Percentiles rank a stretch among this genome's conserved stretches.
phyloP scores from a whole-genome alignment of 2,888 invertebrate species.

The Eupsilia transversa region DNA sequence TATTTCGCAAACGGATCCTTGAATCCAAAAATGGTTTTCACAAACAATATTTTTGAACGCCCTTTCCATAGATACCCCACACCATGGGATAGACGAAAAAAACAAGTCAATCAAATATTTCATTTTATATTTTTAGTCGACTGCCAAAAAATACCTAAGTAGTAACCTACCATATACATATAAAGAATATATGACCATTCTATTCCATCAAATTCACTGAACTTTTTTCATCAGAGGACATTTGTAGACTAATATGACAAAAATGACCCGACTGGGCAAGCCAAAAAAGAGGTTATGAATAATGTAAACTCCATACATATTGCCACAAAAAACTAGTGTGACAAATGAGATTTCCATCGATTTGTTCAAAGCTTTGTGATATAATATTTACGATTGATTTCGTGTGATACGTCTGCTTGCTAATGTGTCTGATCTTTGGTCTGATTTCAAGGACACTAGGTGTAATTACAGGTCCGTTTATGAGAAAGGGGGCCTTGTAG shows the following conservation, averaged over 20 bases:
- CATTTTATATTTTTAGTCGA: neutral
- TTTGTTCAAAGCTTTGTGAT: conserved; percentile 17
- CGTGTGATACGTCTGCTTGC: neutral
- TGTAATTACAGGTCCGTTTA: neutral
- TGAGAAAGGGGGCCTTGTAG: neutral
- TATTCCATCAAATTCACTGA: neutral
- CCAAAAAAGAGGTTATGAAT: conserved; percentile 43
- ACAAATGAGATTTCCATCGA: conserved; percentile 53
- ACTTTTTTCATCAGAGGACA: neutral
- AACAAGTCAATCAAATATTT: too few relatives aligned
- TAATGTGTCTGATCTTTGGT: conserved; percentile 35
- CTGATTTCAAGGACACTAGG: neutral
- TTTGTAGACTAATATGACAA: conserved; percentile 6
- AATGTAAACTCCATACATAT: conserved; percentile 23
- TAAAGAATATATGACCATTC: neutral
- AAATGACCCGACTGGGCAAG: conserved; percentile 12
- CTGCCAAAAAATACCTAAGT: too few relatives aligned
- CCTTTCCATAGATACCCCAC: too few relatives aligned
- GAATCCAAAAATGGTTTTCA: too few relatives aligned
- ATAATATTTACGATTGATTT: conserved; percentile 34
- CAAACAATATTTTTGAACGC: too few relatives aligned
- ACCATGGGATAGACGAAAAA: too few relatives aligned
- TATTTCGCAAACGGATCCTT: too few relatives aligned
- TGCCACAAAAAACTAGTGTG: conserved; percentile 28
- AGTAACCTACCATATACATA: too few relatives aligned